Evolutionary conservation across 2,113 vertebrate species (phyloP), one percentile per base, ranked within the genome.

Genomic region (Polypterus bichir): DNA sequence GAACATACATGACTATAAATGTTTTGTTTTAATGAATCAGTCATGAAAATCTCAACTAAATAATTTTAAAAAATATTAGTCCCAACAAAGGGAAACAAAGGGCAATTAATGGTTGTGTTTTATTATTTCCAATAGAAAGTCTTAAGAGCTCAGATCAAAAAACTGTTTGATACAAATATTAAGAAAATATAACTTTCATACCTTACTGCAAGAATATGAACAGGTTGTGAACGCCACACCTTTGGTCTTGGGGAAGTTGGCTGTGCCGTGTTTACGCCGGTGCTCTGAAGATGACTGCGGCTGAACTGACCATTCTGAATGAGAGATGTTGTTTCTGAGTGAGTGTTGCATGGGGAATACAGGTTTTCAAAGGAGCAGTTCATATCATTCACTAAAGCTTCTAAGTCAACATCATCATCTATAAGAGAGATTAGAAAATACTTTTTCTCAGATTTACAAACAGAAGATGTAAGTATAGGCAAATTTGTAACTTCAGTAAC

Each of bases 131-230:
- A 27, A 27, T 27, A 27, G 27, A 27, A 27, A 27, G 27, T 27
- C 27, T 1, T 27, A 27, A 27, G 27, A 27, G 27, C 27, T 27
- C 27, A 27, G 27, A 27, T 27, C 27, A 27, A 27, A 27, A 27
- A 27, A 27, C 27, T 27, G 27, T 27, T 27, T 27, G 27, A 27
- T 27, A 27, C 27, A 27, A 27, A 27, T 27, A 27, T 27, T 27
- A 27, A 27, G 27, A 27, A 27, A 27, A 27, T 27, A 27, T 27
- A 27, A 27, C 27, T 27, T 27, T 27, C 72, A 11, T 74, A 97
- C 94, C 95, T 93, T 82, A 93, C 90, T 4, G 95, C 91, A 9
- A 89, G 88, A 76, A 98, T 98, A 81, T 92, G 93, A 81, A 98
- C 77, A 0, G 95, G 95, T 72, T 98, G 94, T 6, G 95, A 98